Base-by-base conservation (phyloP, 2,113 vertebrate species). In the Macrotis lagotis region DNA sequence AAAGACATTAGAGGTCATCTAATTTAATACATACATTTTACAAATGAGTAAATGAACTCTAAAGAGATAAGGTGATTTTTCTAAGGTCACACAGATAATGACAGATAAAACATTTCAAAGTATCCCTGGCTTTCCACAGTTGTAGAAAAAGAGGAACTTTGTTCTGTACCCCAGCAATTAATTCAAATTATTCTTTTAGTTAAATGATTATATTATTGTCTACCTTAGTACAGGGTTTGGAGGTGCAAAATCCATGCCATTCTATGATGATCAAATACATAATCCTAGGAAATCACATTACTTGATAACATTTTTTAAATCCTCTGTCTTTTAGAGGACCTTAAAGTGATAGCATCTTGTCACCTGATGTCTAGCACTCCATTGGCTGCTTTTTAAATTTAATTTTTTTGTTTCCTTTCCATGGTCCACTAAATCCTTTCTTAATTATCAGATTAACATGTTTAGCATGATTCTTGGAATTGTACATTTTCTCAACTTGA, bases 391-490 rank as follows among this genome's bases (percentile, higher is more conserved):
- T 96, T 8, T 19, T 26, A 96, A 96, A 97, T 50, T 91, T 97
- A 98, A 98, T 96, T 8, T 97, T 92, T 88, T 88, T 95, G 51
- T 92, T 94, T 95, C 0, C 1, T 94, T 95, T 89, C 3, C 25
- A 96, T 97, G 96, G 50, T 94, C 88, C 51, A 51, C 44, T 51
- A 47, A 48, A 92, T 95, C 93, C 55, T 96, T 91, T 95, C 97
- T 97, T 96, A 96, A 97, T 96, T 92, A 97, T 96, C 96, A 44
- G 94, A 97, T 93, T 98, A 94, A 9, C 48, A 90, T 74, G 88
- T 97, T 96, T 96, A 94, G 28, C 14, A 0, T 93, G 94, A 96
- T 94, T 95, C 88, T 83, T 92, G 97, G 91, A 97, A 93, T 92
- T 94, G 95, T 95, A 98, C 91, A 0, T 93, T 97, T 96, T 95